A percentile compares a stretch with the other conserved stretches of the same genome.
Conservation (phyloP, 2,113 vertebrate genomes). For the Prunella fulvescens region DNA sequence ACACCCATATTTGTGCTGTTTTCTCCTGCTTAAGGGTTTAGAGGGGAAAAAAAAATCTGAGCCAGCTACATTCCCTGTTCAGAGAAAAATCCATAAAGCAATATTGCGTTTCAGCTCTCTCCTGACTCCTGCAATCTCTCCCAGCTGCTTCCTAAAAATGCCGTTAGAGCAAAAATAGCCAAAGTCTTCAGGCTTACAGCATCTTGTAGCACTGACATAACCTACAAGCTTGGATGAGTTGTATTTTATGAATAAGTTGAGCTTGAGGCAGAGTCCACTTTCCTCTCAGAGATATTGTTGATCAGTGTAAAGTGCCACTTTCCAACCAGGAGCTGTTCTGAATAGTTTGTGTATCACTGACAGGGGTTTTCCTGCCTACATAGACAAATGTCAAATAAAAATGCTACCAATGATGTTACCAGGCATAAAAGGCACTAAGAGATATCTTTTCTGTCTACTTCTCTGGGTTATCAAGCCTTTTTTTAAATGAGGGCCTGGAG, state of each 20-base stretch:
- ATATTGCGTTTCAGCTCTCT: background rate
- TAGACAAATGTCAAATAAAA: background rate
- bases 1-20: background rate
- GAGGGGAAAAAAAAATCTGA: background rate
- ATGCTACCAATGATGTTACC: background rate
- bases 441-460: background rate
- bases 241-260: constrained; percentile 3
- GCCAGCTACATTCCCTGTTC: background rate
- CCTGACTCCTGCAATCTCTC: background rate
- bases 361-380: background rate
- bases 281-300: background rate
- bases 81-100: constrained; percentile 16
- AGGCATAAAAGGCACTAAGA: background rate
- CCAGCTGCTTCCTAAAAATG: background rate
- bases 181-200: background rate
- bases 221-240: background rate
- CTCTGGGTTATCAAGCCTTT: background rate
- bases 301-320: background rate
- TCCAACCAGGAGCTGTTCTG: background rate
- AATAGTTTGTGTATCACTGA: background rate
- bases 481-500: background rate
- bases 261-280: constrained; percentile 16
- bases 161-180: background rate
- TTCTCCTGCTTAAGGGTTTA: background rate
- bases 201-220: background rate